phyloP scores from a whole-genome alignment of 2,797 vertebrate genomes.

The Sciurus carolinensis region DNA sequence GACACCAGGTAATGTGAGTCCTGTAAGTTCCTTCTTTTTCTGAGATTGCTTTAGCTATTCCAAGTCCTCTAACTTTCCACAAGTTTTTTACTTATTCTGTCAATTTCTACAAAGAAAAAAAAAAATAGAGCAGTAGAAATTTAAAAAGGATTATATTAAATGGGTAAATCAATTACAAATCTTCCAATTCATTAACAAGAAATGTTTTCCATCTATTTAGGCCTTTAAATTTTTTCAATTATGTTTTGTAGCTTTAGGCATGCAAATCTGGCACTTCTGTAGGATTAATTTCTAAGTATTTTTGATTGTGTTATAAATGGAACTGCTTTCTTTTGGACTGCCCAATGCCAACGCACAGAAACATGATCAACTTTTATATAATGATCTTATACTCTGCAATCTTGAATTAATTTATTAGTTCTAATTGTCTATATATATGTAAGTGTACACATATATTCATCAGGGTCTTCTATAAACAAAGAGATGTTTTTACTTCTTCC shows the following conservation, averaged over 20 bases:
- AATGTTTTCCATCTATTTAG: neutral
- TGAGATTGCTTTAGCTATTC: neutral
- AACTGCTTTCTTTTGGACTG: slow-evolving; percentile 12
- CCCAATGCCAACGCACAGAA: neutral
- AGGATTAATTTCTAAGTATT: neutral
- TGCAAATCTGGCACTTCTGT: neutral
- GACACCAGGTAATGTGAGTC: neutral
- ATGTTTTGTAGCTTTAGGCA: neutral
- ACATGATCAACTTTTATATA: neutral
- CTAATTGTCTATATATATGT: neutral
- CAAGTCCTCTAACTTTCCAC: neutral
- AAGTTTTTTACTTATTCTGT: neutral
- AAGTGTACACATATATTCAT: neutral
- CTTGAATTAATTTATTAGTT: neutral
- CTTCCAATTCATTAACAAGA: neutral
- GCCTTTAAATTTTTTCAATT: neutral
- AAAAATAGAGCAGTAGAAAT: too few relatives aligned
- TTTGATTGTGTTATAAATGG: neutral
- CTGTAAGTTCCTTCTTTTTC: neutral
- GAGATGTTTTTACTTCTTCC: neutral
- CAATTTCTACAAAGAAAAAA: slow-evolving; percentile 37
- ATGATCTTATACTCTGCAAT: neutral
- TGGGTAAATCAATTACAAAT: neutral
- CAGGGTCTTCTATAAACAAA: neutral
- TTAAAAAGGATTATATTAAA: neutral